Percentiles rank a stretch among this genome's conserved stretches.
Conservation (phyloP, 2,888 invertebrate genomes). For the Therioaphis trifolii region DNA sequence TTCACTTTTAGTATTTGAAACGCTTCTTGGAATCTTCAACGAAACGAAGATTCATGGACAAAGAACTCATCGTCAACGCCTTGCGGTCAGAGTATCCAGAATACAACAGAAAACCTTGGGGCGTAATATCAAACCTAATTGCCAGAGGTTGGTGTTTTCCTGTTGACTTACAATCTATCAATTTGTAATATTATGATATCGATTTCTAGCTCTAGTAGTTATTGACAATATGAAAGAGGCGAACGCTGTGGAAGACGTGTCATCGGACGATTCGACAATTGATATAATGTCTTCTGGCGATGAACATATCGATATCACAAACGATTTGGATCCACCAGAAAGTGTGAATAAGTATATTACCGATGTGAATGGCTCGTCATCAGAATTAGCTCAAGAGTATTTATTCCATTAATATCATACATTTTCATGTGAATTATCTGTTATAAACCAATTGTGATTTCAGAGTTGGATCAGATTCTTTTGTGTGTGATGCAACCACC, state of each 20-base stretch:
- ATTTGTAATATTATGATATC: not conserved
- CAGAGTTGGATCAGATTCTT: not conserved
- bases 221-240: not conserved
- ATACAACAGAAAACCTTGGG: constrained; percentile 83
- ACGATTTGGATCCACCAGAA: constrained; percentile 28
- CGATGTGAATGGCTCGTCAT: not conserved
- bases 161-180: not conserved
- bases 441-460: not conserved
- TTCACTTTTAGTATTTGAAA: constrained; percentile 45
- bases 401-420: not conserved
- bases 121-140: constrained; percentile 75
- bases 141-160: constrained; percentile 58
- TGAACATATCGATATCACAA: constrained; percentile 36
- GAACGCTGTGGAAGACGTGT: not conserved
- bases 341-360: constrained; percentile 5
- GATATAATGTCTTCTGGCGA: constrained; percentile 55
- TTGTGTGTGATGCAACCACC: constrained; percentile 26
- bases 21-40: not conserved
- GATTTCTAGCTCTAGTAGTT: constrained; percentile 4
- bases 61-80: constrained; percentile 84
- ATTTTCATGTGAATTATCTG: not conserved
- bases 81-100: constrained; percentile 81
- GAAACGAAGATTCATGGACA: constrained; percentile 73
- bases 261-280: constrained; percentile 43
- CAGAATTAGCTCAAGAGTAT: constrained; percentile 25